These are phyloP conservation scores for Saccostrea echinata DNA, from an alignment of 1,140 invertebrate genomes.

Conservation along the genomic window DNA sequence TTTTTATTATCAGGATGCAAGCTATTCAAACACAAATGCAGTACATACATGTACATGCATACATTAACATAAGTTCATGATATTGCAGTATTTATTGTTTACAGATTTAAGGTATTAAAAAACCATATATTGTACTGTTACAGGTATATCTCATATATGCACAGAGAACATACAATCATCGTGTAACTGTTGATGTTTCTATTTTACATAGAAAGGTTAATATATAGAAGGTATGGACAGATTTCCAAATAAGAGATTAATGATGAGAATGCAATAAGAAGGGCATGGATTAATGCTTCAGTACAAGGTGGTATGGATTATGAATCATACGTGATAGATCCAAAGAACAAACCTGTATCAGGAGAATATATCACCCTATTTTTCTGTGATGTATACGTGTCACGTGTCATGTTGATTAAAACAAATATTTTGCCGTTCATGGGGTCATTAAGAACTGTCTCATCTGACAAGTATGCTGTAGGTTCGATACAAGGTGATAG, in stretches of 20 bases:
- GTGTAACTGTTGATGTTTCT: too few species aligned
- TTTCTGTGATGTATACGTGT: constrained; percentile 9
- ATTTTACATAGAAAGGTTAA: too few species aligned
- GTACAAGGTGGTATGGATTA: neutral
- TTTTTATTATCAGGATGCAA: too few species aligned
- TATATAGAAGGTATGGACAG: neutral
- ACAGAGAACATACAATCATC: too few species aligned
- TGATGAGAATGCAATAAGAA: neutral
- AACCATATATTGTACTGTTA: too few species aligned
- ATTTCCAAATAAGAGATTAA: neutral
- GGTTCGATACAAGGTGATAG: neutral
- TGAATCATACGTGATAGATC: neutral
- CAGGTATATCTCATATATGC: too few species aligned
- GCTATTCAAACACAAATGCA: too few species aligned
- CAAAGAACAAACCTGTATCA: neutral
- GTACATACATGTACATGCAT: too few species aligned
- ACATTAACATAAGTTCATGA: too few species aligned
- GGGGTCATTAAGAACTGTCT: neutral
- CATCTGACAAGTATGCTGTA: neutral
- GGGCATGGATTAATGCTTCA: neutral
- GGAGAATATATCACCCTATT: neutral
- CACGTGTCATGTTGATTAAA: constrained; percentile 19
- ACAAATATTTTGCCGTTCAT: constrained; percentile 17
- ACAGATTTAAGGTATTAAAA: too few species aligned
- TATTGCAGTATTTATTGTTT: too few species aligned